phyloP scores from a whole-genome alignment of 1,140 invertebrate species.

The Melanaphis sacchari region DNA sequence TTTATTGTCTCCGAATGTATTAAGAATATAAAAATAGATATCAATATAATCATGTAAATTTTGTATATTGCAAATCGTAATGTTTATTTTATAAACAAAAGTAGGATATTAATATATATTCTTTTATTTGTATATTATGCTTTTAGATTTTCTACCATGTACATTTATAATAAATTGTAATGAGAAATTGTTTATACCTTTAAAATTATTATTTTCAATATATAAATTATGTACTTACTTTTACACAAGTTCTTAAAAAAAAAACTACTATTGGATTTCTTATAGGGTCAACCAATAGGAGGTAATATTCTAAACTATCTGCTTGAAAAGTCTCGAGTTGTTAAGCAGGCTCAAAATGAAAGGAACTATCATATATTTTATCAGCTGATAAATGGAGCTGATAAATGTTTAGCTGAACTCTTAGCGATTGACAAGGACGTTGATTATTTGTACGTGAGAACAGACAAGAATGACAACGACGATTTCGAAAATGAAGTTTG shows the following conservation, averaged over 20 bases:
- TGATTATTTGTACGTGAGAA: neutral
- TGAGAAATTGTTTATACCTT: neutral
- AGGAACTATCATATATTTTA: constrained; percentile 84
- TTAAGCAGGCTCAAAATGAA: constrained; percentile 73
- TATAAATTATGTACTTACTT: neutral
- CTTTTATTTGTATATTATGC: too few species aligned
- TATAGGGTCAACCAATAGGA: constrained; percentile 35
- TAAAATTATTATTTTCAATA: neutral
- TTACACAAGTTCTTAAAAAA: neutral
- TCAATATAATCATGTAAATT: too few species aligned
- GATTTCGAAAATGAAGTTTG: constrained; percentile 21
- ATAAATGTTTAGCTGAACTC: constrained; percentile 59
- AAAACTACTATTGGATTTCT: neutral
- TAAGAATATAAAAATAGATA: too few species aligned
- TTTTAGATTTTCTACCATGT: too few species aligned
- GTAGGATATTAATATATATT: too few species aligned
- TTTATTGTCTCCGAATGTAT: too few species aligned
- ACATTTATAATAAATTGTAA: neutral
- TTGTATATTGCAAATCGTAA: too few species aligned
- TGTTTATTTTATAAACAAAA: too few species aligned
- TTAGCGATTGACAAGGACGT: constrained; percentile 8
- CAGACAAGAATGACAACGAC: neutral
- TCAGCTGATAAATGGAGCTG: constrained; percentile 74
- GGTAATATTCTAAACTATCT: constrained; percentile 46
- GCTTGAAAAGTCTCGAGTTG: constrained; percentile 74